Base-by-base conservation (phyloP, 2,113 vertebrate genomes). In the Promerops cafer region DNA sequence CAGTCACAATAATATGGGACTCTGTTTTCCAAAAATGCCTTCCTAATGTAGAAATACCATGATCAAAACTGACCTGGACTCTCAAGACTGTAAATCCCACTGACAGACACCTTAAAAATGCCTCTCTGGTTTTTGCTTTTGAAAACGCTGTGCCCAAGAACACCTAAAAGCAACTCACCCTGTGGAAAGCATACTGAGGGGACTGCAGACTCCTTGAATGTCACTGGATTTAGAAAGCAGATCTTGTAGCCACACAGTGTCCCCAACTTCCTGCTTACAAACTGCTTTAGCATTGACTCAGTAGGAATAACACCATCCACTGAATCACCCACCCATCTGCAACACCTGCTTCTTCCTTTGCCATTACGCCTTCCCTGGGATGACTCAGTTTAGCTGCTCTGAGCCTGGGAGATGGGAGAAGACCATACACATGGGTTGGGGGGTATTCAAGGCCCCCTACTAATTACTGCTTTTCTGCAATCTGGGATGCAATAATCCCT, bases 261-360 rank as follows among this genome's bases (percentile, higher is more conserved):
- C 94, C 90, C 89, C 70, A 92, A 7, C 77, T 87, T 89, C 79
- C 93, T 94, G 93, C 82, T 96, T 93, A 95, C 86, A 91, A 83
- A 89, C 79, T 92, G 91, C 94, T 86, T 92, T 45, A 87, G 74
- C 40, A 35, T 90, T 97, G 97, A 97, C 95, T 97, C 94, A 96
- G 88, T 89, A 89, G 91, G 75, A 96, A 94, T 84, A 97, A 94
- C 93, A 93, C 91, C 86, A 92, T 94, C 86, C 84, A 64, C 88
- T 97, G 97, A 97, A 95, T 96, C 95, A 97, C 88, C 94, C 93
- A 71, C 86, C 91, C 93, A 71, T 94, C 92, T 94, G 57, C 84
- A 96, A 57, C 93, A 97, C 95, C 95, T 95, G 92, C 92, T 95
- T 91, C 94, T 97, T 79, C 78, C 91, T 75, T 3, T 28, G 94